phyloP scores from a whole-genome alignment of 2,797 vertebrate species.

The Myotis pilosus region DNA sequence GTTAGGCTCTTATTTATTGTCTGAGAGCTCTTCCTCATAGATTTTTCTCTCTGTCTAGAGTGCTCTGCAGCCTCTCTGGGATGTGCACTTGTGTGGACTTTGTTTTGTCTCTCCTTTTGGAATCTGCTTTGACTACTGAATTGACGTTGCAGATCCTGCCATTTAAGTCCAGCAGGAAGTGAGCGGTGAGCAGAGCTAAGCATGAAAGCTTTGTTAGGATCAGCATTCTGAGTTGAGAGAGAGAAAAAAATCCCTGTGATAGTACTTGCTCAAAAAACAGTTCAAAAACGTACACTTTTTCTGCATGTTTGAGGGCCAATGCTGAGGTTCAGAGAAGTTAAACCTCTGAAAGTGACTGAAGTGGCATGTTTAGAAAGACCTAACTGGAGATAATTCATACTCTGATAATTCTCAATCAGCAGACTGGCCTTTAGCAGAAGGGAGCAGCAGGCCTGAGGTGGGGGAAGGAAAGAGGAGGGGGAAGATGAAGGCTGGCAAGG shows the following conservation, averaged over 20 bases:
- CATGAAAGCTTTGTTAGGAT: neutral
- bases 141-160: neutral
- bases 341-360: neutral
- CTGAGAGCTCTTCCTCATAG: neutral
- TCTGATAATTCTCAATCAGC: neutral
- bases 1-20: neutral
- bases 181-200: neutral
- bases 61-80: neutral
- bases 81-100: neutral
- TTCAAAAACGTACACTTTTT: neutral
- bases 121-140: neutral
- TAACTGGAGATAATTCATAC: neutral
- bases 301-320: neutral
- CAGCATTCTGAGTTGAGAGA: neutral
- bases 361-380: neutral
- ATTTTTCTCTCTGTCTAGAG: neutral
- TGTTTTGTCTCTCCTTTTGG: constrained; percentile 12
- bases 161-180: constrained; percentile 35
- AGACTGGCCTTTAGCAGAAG: neutral
- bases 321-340: neutral
- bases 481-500: neutral
- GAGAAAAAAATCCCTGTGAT: neutral
- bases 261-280: neutral
- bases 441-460: neutral
- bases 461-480: neutral